Conservation (phyloP, 2,113 vertebrate genomes). For the Morone chrysops region DNA sequence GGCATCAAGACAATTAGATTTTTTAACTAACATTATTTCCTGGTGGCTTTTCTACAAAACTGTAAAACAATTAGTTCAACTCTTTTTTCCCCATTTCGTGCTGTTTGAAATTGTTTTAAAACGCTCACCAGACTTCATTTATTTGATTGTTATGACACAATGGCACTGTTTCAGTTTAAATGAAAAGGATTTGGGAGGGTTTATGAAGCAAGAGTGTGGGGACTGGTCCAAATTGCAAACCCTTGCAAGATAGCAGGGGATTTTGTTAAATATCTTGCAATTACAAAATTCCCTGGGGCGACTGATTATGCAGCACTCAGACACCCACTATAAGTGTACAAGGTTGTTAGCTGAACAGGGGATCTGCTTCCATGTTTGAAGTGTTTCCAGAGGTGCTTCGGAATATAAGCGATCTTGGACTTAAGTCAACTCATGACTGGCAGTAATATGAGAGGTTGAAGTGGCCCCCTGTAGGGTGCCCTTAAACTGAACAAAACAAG, state of each 20-base stretch:
- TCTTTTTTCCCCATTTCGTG: not conserved
- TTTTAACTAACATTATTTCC: slow-evolving; percentile 20
- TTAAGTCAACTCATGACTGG: not conserved
- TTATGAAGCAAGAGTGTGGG: slow-evolving; percentile 37
- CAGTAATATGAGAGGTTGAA: too few species aligned
- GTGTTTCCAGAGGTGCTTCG: slow-evolving; percentile 24
- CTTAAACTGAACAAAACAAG: too few species aligned
- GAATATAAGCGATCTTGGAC: slow-evolving; percentile 6
- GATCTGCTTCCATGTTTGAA: slow-evolving; percentile 18
- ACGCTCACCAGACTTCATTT: not conserved
- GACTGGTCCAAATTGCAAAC: slow-evolving; percentile 56
- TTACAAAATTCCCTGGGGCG: slow-evolving; percentile 63
- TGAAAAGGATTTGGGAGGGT: slow-evolving; percentile 21
- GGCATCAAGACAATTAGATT: not conserved
- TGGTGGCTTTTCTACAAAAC: slow-evolving; percentile 4
- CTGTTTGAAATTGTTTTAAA: slow-evolving; percentile 19
- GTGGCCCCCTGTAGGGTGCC: too few species aligned
- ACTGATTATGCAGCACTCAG: slow-evolving; percentile 69
- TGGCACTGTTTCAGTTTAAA: slow-evolving; percentile 6
- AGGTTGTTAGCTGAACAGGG: slow-evolving; percentile 35
- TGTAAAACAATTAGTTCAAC: not conserved
- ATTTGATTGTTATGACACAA: slow-evolving; percentile 31
- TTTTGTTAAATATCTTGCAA: slow-evolving; percentile 73
- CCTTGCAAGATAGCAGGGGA: slow-evolving; percentile 49
- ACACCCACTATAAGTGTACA: slow-evolving; percentile 46